These are phyloP conservation scores for Apus apus DNA, from an alignment of 2,113 vertebrate genomes.

Conservation along the genomic window DNA sequence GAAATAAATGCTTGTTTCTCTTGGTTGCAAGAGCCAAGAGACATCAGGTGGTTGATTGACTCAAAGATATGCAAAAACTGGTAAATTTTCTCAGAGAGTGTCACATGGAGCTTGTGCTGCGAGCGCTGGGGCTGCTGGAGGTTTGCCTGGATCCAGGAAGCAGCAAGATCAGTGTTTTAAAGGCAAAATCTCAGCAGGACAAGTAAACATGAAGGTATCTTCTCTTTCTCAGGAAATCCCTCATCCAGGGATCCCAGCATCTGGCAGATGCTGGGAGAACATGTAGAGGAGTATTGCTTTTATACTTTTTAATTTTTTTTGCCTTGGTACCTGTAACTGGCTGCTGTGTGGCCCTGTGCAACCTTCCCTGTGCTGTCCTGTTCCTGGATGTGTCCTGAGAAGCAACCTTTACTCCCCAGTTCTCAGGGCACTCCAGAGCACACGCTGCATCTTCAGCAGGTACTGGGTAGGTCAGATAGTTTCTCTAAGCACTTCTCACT, in stretches of 20 bases:
- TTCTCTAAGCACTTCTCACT: background rate
- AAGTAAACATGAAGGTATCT: background rate
- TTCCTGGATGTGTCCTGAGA: background rate
- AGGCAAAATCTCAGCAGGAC: background rate
- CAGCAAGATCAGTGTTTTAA: background rate
- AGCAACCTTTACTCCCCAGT: background rate
- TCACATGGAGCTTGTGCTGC: background rate
- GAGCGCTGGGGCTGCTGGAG: background rate
- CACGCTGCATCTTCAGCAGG: background rate
- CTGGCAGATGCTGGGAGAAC: background rate
- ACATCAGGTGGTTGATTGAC: fast-evolving
- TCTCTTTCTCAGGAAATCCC: background rate
- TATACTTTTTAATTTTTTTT: background rate
- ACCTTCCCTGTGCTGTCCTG: fast-evolving
- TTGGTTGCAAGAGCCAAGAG: background rate
- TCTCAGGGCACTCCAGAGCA: background rate
- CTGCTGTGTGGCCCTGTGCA: background rate
- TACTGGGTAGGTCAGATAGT: background rate
- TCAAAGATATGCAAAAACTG: background rate
- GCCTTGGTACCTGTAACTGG: background rate
- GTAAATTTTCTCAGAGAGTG: background rate
- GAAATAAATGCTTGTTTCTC: background rate
- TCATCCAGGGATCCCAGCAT: background rate
- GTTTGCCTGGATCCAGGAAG: background rate
- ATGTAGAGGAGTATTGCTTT: fast-evolving